Conservation (phyloP, 1,140 invertebrate species). For the Plutomurus gul region DNA sequence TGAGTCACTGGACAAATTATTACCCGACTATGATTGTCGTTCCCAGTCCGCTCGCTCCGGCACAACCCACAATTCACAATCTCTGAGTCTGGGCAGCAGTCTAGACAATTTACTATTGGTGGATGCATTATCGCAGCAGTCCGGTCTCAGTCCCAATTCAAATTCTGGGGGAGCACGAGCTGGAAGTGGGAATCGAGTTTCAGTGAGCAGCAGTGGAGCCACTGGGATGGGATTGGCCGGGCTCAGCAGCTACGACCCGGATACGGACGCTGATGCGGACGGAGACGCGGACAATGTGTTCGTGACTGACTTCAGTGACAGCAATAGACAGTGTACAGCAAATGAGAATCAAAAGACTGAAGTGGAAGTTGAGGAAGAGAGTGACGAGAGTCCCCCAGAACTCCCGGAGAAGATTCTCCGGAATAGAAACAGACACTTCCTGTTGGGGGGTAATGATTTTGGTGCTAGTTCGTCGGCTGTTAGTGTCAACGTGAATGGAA, state of each 20-base stretch:
- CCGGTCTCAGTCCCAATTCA: conserved; percentile 51
- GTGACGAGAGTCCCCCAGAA: conserved; percentile 33
- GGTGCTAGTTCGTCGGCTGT: not conserved
- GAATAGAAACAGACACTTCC: conserved; percentile 3
- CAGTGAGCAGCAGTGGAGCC: conserved; percentile 19
- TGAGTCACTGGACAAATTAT: conserved; percentile 39
- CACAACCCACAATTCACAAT: conserved; percentile 49
- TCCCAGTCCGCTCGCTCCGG: conserved; percentile 31
- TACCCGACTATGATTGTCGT: conserved; percentile 29
- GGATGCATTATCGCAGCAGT: conserved; percentile 43
- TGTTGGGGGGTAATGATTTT: conserved; percentile 17
- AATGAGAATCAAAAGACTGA: conserved; percentile 20
- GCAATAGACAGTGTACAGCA: not conserved
- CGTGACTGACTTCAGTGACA: not conserved
- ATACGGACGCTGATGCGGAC: conserved; percentile 45
- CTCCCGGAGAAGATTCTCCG: conserved; percentile 43
- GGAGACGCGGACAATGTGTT: conserved; percentile 47
- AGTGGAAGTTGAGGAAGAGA: not conserved
- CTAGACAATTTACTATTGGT: conserved; percentile 52
- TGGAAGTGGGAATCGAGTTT: conserved; percentile 32
- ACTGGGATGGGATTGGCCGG: not conserved
- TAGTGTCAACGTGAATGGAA: not conserved
- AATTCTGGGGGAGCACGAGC: conserved; percentile 32
- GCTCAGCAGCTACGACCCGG: conserved; percentile 43
- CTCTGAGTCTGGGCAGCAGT: conserved; percentile 45